A percentile compares a stretch with the other conserved stretches of the same genome.
These are phyloP conservation scores for Sycophila texana DNA, from an alignment of 2,888 invertebrate species.

Conservation along the genomic window DNA sequence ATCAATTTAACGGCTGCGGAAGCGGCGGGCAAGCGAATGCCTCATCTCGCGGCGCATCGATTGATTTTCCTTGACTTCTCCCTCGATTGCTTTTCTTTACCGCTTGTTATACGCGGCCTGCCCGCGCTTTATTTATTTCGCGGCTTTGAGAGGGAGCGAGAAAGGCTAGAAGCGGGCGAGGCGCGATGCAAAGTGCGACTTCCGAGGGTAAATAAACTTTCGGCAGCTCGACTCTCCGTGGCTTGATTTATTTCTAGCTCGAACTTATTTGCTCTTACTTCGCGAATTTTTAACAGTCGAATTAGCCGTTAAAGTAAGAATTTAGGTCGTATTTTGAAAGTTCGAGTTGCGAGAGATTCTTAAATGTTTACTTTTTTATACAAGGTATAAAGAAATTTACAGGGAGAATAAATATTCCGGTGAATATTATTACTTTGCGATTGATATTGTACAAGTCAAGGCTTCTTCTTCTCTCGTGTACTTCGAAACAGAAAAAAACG, in stretches of 20 bases:
- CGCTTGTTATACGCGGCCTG: neutral
- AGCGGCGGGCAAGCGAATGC: slow-evolving; percentile 20
- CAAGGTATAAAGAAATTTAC: no score
- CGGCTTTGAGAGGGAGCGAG: neutral
- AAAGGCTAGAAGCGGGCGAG: neutral
- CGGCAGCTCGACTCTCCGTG: no score
- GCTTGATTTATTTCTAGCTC: neutral
- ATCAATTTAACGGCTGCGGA: slow-evolving; percentile 35
- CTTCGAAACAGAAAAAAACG: no score
- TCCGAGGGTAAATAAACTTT: neutral
- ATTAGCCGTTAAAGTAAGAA: neutral
- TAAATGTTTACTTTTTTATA: no score
- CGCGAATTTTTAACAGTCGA: neutral
- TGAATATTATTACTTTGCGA: no score
- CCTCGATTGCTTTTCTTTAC: slow-evolving; percentile 26
- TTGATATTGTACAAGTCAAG: no score
- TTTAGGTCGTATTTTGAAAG: no score
- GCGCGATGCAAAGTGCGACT: neutral
- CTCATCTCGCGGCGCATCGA: slow-evolving; percentile 19
- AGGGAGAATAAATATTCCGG: no score
- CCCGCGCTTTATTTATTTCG: slow-evolving; percentile 25
- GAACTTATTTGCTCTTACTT: neutral
- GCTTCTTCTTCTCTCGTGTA: no score
- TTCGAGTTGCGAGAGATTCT: no score
- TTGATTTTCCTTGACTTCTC: slow-evolving; percentile 38